A percentile compares a stretch with the other conserved stretches of the same genome.
Conservation (phyloP, 2,888 invertebrate species). For the Pseudanteris insignis region DNA sequence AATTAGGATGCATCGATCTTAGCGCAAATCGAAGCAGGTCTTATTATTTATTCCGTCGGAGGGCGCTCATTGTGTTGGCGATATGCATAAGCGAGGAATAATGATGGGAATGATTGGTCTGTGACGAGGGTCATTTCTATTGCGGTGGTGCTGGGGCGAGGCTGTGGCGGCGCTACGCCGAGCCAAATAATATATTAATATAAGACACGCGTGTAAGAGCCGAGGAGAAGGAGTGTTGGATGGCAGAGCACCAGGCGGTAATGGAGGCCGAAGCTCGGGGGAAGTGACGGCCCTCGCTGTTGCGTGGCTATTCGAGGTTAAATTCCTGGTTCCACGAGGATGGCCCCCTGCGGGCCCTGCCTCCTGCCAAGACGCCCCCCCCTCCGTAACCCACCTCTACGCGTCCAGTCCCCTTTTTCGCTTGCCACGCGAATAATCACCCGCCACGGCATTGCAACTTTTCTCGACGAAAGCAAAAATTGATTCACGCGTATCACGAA, state of each 20-base stretch:
- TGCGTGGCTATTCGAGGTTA: slow-evolving; percentile 65
- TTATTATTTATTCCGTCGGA: slow-evolving; percentile 28
- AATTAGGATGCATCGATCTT: slow-evolving; percentile 30
- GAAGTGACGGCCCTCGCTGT: slow-evolving; percentile 66
- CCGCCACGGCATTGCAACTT: too few relatives aligned
- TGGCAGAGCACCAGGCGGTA: slow-evolving; percentile 67
- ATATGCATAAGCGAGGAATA: slow-evolving; percentile 51
- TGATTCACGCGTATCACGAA: slow-evolving; percentile 40
- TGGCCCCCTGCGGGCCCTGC: slow-evolving; percentile 70
- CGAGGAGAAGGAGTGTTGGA: slow-evolving; percentile 52
- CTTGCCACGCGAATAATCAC: slow-evolving; percentile 16
- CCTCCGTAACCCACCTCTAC: slow-evolving; percentile 24
- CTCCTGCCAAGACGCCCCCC: slow-evolving; percentile 66
- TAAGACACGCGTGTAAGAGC: slow-evolving; percentile 56
- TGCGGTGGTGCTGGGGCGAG: slow-evolving; percentile 28
- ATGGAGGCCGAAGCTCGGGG: slow-evolving; percentile 64
- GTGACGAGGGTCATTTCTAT: slow-evolving; percentile 63
- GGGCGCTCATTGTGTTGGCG: slow-evolving; percentile 29
- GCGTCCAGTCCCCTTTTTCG: slow-evolving; percentile 10
- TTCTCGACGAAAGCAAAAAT: slow-evolving; percentile 30
- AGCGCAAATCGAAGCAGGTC: slow-evolving; percentile 36
- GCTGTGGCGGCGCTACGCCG: slow-evolving; percentile 42
- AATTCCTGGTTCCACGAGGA: slow-evolving; percentile 69
- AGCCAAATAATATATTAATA: slow-evolving; percentile 66
- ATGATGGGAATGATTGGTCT: slow-evolving; percentile 65